Base-by-base conservation (phyloP, 2,113 vertebrate species). In the Irena cyanogastra region DNA sequence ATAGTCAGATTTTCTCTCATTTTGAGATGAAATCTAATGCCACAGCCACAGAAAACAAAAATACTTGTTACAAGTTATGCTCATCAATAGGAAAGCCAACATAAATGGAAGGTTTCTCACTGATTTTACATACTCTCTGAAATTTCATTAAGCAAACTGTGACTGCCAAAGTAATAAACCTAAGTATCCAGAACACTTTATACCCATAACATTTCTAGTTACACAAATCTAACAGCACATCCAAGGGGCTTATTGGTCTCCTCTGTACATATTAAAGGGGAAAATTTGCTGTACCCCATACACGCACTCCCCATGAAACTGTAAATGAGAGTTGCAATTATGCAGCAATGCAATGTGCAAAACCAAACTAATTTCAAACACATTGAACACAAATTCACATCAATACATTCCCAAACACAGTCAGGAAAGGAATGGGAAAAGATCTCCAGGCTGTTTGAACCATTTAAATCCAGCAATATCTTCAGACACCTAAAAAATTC, bases 111-210 rank as follows among this genome's bases (percentile, higher is more conserved):
- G 28, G 37, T 7, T 83, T 91, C 39, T 72, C 45, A n/a, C 44
- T 83, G 83, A 83, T 91, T 90, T 93, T 74, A 52, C 52, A 71
- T 21, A 18, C 5, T 20, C 23, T 61, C 56, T 69, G 54, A 90
- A 96, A 96, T n/a, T 59, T 13, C 33, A 81, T 53, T 54, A 93
- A 52, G 28, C 57, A 93, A 96, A 56, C 35, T 54, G 37, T 83
- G 68, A 49, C 47, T 68, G 75, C 64, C 85, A 94, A 72, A 88
- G 59, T 74, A 93, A 94, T 83, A 94, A 92, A 94, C 45, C 27
- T 47, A 91, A 88, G 79, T 41, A 72, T 30, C 78, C 78, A 93
- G 87, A 91, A 92, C 85, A 86, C 18, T 89, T 24, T 68, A 24
- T 70, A 83, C 45, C 83, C 42, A 50, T 39, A 54, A 28, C 50